These are phyloP conservation scores for Eudyptes chrysolophus DNA, from an alignment of 2,113 vertebrate genomes.

Conservation along the genomic window DNA sequence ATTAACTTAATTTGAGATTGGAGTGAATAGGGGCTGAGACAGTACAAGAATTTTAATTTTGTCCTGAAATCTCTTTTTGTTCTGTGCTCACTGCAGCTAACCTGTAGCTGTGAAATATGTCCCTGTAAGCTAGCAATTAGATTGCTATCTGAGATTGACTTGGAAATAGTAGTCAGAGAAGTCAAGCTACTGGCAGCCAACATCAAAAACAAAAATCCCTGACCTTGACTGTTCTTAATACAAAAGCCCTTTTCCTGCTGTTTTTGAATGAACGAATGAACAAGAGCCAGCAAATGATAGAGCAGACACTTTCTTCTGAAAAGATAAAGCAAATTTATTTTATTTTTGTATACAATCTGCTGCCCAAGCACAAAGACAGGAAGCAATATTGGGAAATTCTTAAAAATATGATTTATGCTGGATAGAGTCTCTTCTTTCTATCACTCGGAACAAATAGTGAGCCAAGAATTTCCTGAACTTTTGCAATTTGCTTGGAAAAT, in stretches of 20 bases:
- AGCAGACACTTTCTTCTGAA: conserved; percentile 34
- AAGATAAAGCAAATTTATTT: conserved; percentile 35
- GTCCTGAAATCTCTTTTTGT: neutral
- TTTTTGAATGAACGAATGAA: neutral
- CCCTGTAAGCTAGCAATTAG: neutral
- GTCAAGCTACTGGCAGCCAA: neutral
- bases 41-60: neutral
- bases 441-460: neutral
- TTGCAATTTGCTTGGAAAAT: neutral
- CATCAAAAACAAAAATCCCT: conserved; percentile 25
- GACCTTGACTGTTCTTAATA: conserved; percentile 46
- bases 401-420: conserved; percentile 21
- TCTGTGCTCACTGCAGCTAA: neutral
- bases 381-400: conserved; percentile 37
- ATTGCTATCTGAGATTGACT: neutral
- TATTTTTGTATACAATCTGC: conserved; percentile 1
- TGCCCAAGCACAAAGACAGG: conserved; percentile 18
- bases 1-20: neutral
- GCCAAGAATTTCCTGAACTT: conserved; percentile 25
- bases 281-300: neutral
- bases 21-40: neutral
- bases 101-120: neutral
- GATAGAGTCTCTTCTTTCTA: conserved; percentile 13
- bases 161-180: conserved; percentile 10
- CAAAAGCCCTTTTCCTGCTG: conserved; percentile 61